Base-by-base conservation (phyloP, 1,140 invertebrate species). In the Drosophila lini region DNA sequence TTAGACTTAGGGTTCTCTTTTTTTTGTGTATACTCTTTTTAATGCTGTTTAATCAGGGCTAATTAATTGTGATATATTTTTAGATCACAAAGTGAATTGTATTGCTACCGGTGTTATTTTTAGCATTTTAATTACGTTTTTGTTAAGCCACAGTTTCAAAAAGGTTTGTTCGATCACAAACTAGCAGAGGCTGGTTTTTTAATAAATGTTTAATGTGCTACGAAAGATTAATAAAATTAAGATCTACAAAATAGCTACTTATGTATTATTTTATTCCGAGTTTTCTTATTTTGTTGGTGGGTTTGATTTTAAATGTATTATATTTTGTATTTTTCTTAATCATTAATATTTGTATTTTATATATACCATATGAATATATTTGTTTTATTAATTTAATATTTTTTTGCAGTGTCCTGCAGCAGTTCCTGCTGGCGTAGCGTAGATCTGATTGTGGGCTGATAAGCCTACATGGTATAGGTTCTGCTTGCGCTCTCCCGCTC, bases 51-150 rank as follows among this genome's bases (percentile, higher is more conserved):
- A 34, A 34, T 45, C 53, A 63, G 36, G 10, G 40, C 9, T 61
- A 77, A 76, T 74, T 60, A 69, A 76, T 28, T 57, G 79, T 86
- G 75, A 81, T 86, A 86, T 81, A 75, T 64, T 76, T 63, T 69
- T 73, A 76, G 64, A 75, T 52, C 53, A 41, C 73, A 61, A 45
- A 28, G 42, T 34, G 28, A 47, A 22, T 28, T 47, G 22, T 28
- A 16, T 34, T 34, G 32, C 15, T 15, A 15, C 5, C 2, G 47
- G 22, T 38, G 22, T 45, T 28, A 25, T 40, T 40, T 38, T 34
- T 25, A 62, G 6, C 1, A 44, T 42, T 58, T 28, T 8, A 10
- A 28, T 15, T 31, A n/a, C 19, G 5, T 56, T 19, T 58, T 47
- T 47, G 56, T 32, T 32, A 52, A 50, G 48, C 8, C 6, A 32